phyloP scores from a whole-genome alignment of 2,113 vertebrate species.

The Pteropus alecto region DNA sequence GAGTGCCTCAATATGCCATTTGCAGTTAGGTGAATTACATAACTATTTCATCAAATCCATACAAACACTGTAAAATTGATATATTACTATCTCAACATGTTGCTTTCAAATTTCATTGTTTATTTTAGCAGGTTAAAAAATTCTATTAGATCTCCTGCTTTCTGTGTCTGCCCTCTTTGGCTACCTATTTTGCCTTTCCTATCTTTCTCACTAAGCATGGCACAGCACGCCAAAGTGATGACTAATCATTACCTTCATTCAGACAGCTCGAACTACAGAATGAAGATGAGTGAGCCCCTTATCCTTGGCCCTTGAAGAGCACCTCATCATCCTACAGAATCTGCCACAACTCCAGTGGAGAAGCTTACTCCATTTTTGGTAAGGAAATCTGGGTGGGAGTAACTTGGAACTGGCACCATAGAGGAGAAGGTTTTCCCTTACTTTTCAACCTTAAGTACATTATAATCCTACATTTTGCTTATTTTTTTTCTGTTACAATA shows the following conservation, averaged over 20 bases:
- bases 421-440: not conserved
- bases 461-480: not conserved
- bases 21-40: not conserved
- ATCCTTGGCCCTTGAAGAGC: not conserved
- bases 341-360: not conserved
- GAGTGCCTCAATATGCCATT: not conserved
- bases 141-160: not conserved
- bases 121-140: not conserved
- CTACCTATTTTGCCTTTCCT: not conserved
- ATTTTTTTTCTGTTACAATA: conserved; percentile 26
- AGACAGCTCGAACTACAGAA: not conserved
- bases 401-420: not conserved
- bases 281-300: not conserved
- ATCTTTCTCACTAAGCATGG: not conserved
- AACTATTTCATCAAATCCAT: not conserved
- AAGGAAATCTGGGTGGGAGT: not conserved
- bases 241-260: not conserved
- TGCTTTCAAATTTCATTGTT: not conserved
- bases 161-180: not conserved
- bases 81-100: not conserved
- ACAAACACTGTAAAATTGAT: not conserved
- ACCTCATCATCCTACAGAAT: not conserved
- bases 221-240: not conserved
- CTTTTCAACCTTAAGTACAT: not conserved
- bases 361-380: not conserved